A percentile compares a stretch with the other conserved stretches of the same genome.
phyloP scores from a whole-genome alignment of 2,888 invertebrate genomes.

The Muschampia plurimacula region DNA sequence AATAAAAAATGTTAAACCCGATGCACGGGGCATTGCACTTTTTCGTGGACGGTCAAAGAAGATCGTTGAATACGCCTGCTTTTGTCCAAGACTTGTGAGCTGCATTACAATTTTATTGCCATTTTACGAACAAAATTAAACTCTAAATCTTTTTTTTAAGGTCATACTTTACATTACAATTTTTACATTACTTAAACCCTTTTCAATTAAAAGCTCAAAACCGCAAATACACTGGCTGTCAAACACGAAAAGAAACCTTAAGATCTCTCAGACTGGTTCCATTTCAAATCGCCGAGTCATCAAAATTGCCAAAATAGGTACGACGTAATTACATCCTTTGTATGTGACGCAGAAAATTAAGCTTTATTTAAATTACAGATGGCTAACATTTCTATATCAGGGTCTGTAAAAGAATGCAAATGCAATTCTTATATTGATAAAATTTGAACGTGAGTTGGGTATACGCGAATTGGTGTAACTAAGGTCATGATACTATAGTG shows the following conservation, averaged over 20 bases:
- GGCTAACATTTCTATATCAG: conserved; percentile 43
- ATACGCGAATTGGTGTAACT: conserved; percentile 53
- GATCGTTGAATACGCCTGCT: conserved; percentile 61
- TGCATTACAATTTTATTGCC: conserved; percentile 64
- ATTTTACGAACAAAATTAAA: conserved; percentile 44
- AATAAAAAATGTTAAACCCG: conserved; percentile 61
- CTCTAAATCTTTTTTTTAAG: conserved; percentile 39
- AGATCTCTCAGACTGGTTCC: conserved; percentile 22
- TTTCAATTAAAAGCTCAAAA: conserved; percentile 19
- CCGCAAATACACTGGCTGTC: conserved; percentile 29
- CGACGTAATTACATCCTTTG: conserved; percentile 30
- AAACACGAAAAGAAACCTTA: conserved; percentile 38
- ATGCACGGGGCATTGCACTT: conserved; percentile 78
- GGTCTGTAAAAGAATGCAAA: conserved; percentile 43
- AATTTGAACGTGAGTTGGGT: conserved; percentile 49
- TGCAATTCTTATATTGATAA: conserved; percentile 44
- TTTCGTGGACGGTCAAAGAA: conserved; percentile 72
- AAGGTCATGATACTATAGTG: conserved; percentile 55
- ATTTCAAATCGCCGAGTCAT: conserved; percentile 12
- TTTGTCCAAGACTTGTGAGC: conserved; percentile 62
- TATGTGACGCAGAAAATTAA: conserved; percentile 5
- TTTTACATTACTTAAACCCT: conserved; percentile 15
- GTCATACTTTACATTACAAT: conserved; percentile 17
- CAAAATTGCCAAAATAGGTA: conserved; percentile 30
- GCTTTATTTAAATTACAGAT: conserved; percentile 16